Base-by-base conservation (phyloP, 2,113 vertebrate species). In the Gymnocephalus cernua region DNA sequence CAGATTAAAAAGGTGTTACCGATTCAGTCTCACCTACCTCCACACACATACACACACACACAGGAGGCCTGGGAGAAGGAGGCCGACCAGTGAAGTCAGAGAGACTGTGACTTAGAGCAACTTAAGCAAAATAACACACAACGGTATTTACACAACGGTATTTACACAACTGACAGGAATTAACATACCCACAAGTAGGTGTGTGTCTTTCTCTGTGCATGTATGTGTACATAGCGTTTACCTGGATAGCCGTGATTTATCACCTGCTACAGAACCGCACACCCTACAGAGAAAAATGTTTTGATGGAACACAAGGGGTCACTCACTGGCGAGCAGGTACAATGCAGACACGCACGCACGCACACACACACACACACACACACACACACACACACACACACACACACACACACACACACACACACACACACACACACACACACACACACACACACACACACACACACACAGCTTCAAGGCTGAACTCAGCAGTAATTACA, bases 161-260 rank as follows among this genome's bases (percentile, higher is more conserved):
- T 79, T 70, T 58, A 57, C 64, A 69, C 19, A 10, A 71, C 44
- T 73, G 74, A 83, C 61, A 75, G 51, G 41, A 82, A 82, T 79
- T 48, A 66, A 56, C 18, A 68, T 69, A 80, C 67, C 44, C 57
- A 47, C 76, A 69, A 54, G 57, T 79, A 45, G 48, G 58, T 65
- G 48, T 48, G 16, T 19, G 56, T 63, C 0, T 74, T 0, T 53
- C 3, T 75, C 1, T 29, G 25, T 38, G 23, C 14, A 16, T 48
- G 65, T 41, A 27, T 45, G 56, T 64, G 67, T n/a, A 4, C n/a
- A 51, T 56, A n/a, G 56, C 80, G 57, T 83, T 83, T 81, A 79
- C 77, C 45, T 84, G 72, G 35, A 79, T 25, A 69, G 64, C 48
- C 47, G 56, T 86, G 84, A 89, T 90, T 90, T 77, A 90, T 90